Percentiles rank a stretch among this genome's conserved stretches.
phyloP scores from a whole-genome alignment of 2,888 invertebrate species.

The Caenorhabditis sp. region DNA sequence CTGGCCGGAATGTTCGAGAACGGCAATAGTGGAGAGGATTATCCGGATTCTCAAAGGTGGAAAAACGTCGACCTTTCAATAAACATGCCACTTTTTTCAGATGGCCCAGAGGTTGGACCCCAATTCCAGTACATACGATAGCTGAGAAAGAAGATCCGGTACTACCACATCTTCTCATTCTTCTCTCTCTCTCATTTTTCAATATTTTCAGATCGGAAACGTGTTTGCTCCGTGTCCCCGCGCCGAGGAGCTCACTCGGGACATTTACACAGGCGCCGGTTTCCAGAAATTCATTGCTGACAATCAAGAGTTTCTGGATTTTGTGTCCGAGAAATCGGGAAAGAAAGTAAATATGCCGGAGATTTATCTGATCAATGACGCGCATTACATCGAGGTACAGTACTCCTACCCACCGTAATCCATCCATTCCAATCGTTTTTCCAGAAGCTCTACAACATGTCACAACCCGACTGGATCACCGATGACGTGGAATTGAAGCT shows the following conservation, averaged over 20 bases:
- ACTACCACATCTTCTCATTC: too few species aligned
- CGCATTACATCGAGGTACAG: slow-evolving; percentile 73
- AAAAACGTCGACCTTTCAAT: neutral
- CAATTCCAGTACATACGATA: slow-evolving; percentile 73
- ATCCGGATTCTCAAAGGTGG: slow-evolving; percentile 55
- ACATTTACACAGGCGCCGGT: slow-evolving; percentile 57
- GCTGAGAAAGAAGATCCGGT: slow-evolving; percentile 67
- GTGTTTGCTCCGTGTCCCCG: slow-evolving; percentile 71
- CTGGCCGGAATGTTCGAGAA: slow-evolving; percentile 86
- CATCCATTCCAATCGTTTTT: neutral
- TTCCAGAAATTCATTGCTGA: slow-evolving; percentile 61
- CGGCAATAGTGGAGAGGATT: slow-evolving; percentile 66
- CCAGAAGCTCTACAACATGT: slow-evolving; percentile 71
- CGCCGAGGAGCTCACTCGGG: slow-evolving; percentile 62
- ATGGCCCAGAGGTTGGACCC: slow-evolving; percentile 74
- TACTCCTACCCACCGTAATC: neutral
- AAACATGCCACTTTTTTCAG: slow-evolving; percentile 19
- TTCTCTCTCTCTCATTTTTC: too few species aligned
- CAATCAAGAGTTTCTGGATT: slow-evolving; percentile 66
- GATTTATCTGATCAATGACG: slow-evolving; percentile 70
- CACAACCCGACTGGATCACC: slow-evolving; percentile 69
- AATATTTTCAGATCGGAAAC: slow-evolving; percentile 67
- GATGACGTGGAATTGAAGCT: slow-evolving; percentile 59
- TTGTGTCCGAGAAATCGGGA: slow-evolving; percentile 66
- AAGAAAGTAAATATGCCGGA: slow-evolving; percentile 63